Evolutionary conservation across 1,140 invertebrate genomes (phyloP), one percentile per base, ranked within the genome.

Genomic region (Lordiphosa clarofinis): DNA sequence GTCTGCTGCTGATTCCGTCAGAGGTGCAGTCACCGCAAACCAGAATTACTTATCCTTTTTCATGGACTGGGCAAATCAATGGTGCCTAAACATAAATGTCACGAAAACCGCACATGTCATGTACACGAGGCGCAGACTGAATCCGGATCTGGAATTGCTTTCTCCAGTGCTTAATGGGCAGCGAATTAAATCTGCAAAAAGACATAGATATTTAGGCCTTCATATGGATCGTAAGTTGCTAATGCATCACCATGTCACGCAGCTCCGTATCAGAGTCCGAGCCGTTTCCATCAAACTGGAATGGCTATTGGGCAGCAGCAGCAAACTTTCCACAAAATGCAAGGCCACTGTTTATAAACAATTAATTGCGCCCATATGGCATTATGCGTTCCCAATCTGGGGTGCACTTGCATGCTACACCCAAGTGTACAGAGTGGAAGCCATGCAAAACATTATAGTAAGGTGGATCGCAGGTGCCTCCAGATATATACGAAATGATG

Each of bases 371-470:
- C 40, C 40, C 4, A 24, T 43, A 5, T 43, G 40, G 40, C n/a
- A 13, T 6, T 43, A 43, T 13, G 40, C 40, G 1, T 13, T 43
- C 4, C 40, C 40, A 3, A 43, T 43, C 40, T 43, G 40, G 40
- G 40, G 40, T 2, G 7, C 40, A 5, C 40, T 43, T 10, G 40
- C 40, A 1, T 43, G 13, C 13, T 7, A 8, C n/a, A 19, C 40
- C 2, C 40, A 43, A 15, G n/a, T 43, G 2, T 1, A 2, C 12
- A 4, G 40, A 0, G 11, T 15, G 1, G n/a, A 15, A 8, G 21
- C 21, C 3, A 7, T 9, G 4, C 40, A 43, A 43, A 43, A 43
- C 19, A 43, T 19, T 19, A 13, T 43, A 1, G 1, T 43, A 19
- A 1, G 40, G 6, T 2, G n/a, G n/a, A 21, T 21, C 40, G 3